A percentile compares a stretch with the other conserved stretches of the same genome.
phyloP scores from a whole-genome alignment of 2,113 vertebrate genomes.

The Sitta europaea region DNA sequence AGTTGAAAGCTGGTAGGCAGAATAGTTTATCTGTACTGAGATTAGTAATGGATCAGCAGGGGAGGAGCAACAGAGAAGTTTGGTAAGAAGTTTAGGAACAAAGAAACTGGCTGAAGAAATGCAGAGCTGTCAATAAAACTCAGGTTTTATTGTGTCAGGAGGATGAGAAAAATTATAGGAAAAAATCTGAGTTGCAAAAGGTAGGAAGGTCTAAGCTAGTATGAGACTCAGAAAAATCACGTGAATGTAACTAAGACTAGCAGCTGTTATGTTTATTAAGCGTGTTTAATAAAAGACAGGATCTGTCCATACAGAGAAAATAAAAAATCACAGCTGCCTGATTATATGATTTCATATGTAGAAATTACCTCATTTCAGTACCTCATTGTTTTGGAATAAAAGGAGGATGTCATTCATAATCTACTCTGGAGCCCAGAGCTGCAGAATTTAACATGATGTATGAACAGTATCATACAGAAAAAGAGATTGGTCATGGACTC shows the following conservation, averaged over 20 bases:
- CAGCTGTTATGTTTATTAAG: neutral
- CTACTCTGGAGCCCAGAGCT: neutral
- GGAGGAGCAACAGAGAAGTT: neutral
- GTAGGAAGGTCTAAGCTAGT: neutral
- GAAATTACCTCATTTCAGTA: no score
- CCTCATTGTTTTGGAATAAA: neutral
- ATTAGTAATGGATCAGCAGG: neutral
- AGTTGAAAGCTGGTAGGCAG: neutral
- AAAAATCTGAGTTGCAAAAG: neutral
- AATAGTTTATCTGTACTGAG: neutral
- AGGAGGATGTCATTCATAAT: neutral
- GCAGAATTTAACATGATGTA: neutral
- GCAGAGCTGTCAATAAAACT: neutral
- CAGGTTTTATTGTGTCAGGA: neutral
- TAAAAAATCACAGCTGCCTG: neutral
- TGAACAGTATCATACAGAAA: neutral
- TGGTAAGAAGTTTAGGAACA: neutral
- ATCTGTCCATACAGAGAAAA: neutral
- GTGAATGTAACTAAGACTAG: neutral
- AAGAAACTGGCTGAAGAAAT: neutral
- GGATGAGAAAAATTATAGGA: neutral
- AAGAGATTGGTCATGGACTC: neutral
- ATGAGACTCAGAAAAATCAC: neutral
- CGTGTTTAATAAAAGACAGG: neutral
- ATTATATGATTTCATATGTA: neutral